Evolutionary conservation across 1,140 invertebrate genomes (phyloP).

Genomic region (Scaptomyza pallida): DNA sequence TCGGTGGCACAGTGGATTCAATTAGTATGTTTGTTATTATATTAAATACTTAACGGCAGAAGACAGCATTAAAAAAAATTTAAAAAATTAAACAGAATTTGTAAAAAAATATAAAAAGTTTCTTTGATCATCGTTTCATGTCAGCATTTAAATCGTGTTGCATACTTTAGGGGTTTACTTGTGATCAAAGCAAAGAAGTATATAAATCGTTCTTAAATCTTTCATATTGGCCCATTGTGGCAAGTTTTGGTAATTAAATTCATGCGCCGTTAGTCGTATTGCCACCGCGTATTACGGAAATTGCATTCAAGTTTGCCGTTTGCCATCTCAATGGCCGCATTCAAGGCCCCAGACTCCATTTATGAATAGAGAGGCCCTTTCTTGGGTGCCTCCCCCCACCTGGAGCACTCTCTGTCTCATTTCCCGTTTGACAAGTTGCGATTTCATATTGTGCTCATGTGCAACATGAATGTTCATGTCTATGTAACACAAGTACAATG

Average conservation of each 20-base stretch:
- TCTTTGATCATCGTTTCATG: no score
- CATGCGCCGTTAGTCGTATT: constrained; percentile 61
- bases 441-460: constrained; percentile 11
- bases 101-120: no score
- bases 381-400: background rate
- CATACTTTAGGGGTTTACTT: no score
- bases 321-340: constrained; percentile 10
- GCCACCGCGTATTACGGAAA: constrained; percentile 69
- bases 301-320: constrained; percentile 66
- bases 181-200: no score
- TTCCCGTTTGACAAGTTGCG: constrained; percentile 58
- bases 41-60: no score
- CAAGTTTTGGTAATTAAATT: constrained; percentile 73
- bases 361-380: no score
- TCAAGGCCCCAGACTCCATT: background rate
- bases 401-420: constrained; percentile 22
- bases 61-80: no score
- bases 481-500: background rate
- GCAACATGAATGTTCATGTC: background rate
- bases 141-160: no score
- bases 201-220: no score
- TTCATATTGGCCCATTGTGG: background rate
- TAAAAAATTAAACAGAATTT: no score
- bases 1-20: constrained; percentile 2
- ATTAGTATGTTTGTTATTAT: background rate